Percentiles rank a stretch among this genome's conserved stretches.
Evolutionary conservation across 2,113 vertebrate genomes (phyloP).

Genomic region (Andinoacara biseriatus): DNA sequence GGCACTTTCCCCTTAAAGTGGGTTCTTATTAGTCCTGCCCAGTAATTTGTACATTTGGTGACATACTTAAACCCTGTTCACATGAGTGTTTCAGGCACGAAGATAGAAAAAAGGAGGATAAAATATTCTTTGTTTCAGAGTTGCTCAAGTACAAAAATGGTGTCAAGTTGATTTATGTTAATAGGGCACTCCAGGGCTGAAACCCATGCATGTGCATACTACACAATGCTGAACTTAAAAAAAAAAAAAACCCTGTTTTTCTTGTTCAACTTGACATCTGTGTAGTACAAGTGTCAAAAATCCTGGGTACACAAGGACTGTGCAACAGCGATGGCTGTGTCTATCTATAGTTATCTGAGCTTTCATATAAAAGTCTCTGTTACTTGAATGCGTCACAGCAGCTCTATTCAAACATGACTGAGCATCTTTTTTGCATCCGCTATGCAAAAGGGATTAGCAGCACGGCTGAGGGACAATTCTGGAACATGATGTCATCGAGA

Average conservation of each 20-base stretch:
- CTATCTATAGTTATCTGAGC: background rate
- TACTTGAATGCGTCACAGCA: background rate
- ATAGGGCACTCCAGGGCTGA: slow-evolving; percentile 2
- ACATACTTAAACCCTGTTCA: slow-evolving; percentile 46
- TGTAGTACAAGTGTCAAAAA: background rate
- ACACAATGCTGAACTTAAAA: background rate
- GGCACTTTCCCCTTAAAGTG: slow-evolving; percentile 53
- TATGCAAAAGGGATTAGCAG: background rate
- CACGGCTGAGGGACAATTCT: background rate
- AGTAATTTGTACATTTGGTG: slow-evolving; percentile 65
- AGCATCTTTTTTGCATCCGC: slow-evolving; percentile 6
- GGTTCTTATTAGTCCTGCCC: slow-evolving; percentile 34
- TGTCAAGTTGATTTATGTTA: slow-evolving; percentile 25
- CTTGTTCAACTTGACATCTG: background rate
- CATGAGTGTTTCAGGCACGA: slow-evolving; percentile 13
- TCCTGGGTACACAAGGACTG: background rate
- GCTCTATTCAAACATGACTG: slow-evolving; percentile 16
- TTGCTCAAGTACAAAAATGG: slow-evolving; percentile 21
- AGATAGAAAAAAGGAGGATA: slow-evolving; percentile 19
- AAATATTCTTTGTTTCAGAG: slow-evolving; percentile 20
- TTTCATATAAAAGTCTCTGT: slow-evolving; percentile 9
- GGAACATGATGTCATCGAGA: background rate
- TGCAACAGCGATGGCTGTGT: background rate
- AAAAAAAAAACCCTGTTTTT: background rate
- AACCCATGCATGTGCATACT: background rate